phyloP scores from a whole-genome alignment of 2,113 vertebrate genomes.

The Silurus meridionalis region DNA sequence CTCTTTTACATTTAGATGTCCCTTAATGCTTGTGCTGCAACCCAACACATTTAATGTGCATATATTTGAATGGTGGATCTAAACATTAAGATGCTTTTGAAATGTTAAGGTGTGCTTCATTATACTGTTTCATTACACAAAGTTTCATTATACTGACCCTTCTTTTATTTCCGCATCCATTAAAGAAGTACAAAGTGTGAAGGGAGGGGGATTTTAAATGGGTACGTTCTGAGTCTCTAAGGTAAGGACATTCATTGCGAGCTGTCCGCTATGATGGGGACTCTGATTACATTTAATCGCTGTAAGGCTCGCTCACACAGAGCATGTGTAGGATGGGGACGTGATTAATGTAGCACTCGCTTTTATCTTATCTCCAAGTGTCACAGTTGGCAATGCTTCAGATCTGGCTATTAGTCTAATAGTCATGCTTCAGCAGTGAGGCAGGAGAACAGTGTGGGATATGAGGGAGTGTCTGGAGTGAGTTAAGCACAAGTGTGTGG shows the following conservation, averaged over 20 bases:
- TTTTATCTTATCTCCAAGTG: constrained; percentile 49
- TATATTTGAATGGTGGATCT: constrained; percentile 10
- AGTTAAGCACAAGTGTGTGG: constrained; percentile 49
- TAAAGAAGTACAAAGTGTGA: constrained; percentile 10
- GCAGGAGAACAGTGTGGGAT: constrained; percentile 16
- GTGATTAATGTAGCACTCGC: constrained; percentile 48
- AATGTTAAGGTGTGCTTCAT: constrained; percentile 25
- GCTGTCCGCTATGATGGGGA: constrained; percentile 46
- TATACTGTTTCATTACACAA: constrained; percentile 1
- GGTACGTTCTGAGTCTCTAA: constrained; percentile 35
- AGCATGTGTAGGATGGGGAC: constrained; percentile 48
- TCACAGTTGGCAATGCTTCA: constrained; percentile 27
- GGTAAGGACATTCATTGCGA: constrained; percentile 36
- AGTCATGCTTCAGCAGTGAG: constrained; percentile 22
- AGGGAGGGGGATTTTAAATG: neutral
- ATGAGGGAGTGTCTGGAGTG: constrained; percentile 36
- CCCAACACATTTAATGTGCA: constrained; percentile 33
- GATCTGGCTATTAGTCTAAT: constrained; percentile 30
- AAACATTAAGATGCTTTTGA: constrained; percentile 30
- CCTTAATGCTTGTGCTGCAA: constrained; percentile 29
- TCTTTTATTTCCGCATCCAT: constrained; percentile 29
- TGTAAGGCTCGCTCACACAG: constrained; percentile 25
- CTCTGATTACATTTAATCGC: constrained; percentile 52
- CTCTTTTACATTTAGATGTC: constrained; percentile 29
- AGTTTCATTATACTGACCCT: constrained; percentile 10